Evolutionary conservation across 2,888 invertebrate species (phyloP).

Genomic region (Diaphora mendica): DNA sequence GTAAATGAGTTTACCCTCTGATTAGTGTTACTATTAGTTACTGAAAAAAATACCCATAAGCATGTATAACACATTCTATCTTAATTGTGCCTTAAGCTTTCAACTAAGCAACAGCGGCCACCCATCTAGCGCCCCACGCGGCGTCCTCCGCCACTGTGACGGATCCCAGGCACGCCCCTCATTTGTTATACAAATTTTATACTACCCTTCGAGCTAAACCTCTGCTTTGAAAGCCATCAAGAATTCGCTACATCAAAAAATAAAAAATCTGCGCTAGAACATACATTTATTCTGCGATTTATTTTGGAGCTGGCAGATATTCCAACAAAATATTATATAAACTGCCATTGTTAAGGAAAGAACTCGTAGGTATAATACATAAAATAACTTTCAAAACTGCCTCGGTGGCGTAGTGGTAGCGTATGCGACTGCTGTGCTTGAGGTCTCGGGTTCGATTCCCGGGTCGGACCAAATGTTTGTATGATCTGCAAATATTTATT

Average conservation of each 20-base stretch:
- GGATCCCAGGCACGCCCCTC: conserved; percentile 83
- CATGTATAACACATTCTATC: conserved; percentile 29
- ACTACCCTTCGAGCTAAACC: conserved; percentile 83
- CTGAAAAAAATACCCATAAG: conserved; percentile 1
- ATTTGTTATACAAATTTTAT: conserved; percentile 87
- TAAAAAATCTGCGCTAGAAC: conserved; percentile 11
- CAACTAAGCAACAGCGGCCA: conserved; percentile 64
- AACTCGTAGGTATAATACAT: too few species aligned
- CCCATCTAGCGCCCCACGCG: conserved; percentile 83
- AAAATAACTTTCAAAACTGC: too few species aligned
- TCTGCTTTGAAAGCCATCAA: conserved; percentile 58
- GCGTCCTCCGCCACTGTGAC: conserved; percentile 82
- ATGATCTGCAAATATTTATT: too few species aligned
- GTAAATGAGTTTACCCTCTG: background rate
- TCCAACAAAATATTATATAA: background rate
- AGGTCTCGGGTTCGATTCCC: too few species aligned
- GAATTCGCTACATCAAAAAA: conserved; percentile 47
- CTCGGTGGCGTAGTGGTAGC: too few species aligned
- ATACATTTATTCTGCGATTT: background rate
- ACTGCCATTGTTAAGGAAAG: background rate
- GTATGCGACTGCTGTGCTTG: too few species aligned
- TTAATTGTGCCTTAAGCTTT: conserved; percentile 29
- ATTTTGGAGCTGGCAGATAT: background rate
- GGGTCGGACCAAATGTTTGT: too few species aligned
- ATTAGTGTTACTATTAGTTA: background rate